Evolutionary conservation across 2,888 invertebrate species (phyloP).

Genomic region (Branchinecta sandiegonensis): DNA sequence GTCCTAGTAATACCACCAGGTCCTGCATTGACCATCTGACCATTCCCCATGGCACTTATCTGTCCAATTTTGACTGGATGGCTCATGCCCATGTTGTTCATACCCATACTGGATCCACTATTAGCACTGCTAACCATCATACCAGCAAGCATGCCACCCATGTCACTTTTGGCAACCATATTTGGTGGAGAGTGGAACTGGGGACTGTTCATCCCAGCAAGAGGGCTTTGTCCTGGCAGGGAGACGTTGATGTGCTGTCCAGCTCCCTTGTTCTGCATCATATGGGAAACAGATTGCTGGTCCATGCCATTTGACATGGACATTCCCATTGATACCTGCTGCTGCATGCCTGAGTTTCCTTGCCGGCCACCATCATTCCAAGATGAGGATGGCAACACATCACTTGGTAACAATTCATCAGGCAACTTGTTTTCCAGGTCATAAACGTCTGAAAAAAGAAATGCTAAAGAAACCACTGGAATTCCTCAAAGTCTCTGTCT

Average conservation of each 20-base stretch:
- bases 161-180: conserved; percentile 1
- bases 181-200: conserved; percentile 8
- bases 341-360: conserved; percentile 25
- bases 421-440: conserved; percentile 83
- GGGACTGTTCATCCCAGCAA: conserved; percentile 3
- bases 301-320: conserved; percentile 11
- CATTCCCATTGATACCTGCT: conserved; percentile 4
- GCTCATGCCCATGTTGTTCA: conserved; percentile 8
- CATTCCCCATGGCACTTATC: conserved; percentile 48
- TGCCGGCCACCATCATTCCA: conserved; percentile 51
- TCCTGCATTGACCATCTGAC: conserved; percentile 50
- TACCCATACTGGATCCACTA: neutral
- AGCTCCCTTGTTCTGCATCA: neutral
- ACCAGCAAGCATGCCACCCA: neutral
- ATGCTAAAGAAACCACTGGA: neutral
- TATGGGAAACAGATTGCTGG: neutral
- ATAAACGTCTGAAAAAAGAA: conserved; percentile 39
- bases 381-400: conserved; percentile 41
- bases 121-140: conserved; percentile 13
- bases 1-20: conserved; percentile 31
- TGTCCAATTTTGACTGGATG: conserved; percentile 4
- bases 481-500: no score
- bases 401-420: conserved; percentile 55
- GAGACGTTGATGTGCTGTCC: neutral
- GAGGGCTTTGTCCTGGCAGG: neutral